Evolutionary conservation across 53 echinoderm and acorn worm genomes (phyloP), one percentile per base, ranked within the genome.

Genomic region (Patiria pectinifera): DNA sequence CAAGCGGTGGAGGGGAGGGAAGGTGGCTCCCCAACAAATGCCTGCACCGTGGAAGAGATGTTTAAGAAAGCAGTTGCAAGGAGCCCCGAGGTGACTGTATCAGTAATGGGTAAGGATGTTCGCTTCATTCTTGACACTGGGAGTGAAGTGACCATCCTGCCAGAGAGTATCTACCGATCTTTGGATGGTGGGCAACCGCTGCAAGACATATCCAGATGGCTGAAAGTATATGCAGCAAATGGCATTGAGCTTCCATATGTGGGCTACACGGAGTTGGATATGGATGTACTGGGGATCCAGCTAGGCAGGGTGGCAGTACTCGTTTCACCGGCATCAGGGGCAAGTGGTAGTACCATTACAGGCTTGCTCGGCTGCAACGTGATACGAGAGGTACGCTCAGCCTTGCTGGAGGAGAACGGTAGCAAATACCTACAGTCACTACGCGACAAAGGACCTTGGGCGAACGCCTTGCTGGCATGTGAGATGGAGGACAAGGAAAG

Each of bases 301-400:
- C 71, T 86, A 21, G 86, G 71, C 10, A 16, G 6, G 70, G 71
- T 86, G 2, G 71, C 13, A 48, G 19, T 70, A 9, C 18, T 70
- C 8, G 48, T 71, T 19, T 69, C 86, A 11, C 44, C 49, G 0
- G 71, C 15, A 9, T 66, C 84, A 63, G 47, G 3, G 2, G 18
- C 46, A 4, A 15, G 46, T 6, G 47, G 22, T 45, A 19, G 43
- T 2, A 4, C 6, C 6, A 5, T 13, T 1, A 71, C 15, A 45
- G 91, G 87, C n/a, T 45, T 90, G 43, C 26, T 91, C 4, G 93
- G 91, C 21, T 89, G 49, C 18, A 90, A 93, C 45, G 83, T 91
- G 3, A 46, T 93, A 4, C 22, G 80, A 2, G 78, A 78, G 15
- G 3, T 93, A 18, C 44, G 62, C 7, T 53, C 78, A 71, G 48